Evolutionary conservation across 2,113 vertebrate genomes (phyloP).

Genomic region (Gymnorhina tibicen): DNA sequence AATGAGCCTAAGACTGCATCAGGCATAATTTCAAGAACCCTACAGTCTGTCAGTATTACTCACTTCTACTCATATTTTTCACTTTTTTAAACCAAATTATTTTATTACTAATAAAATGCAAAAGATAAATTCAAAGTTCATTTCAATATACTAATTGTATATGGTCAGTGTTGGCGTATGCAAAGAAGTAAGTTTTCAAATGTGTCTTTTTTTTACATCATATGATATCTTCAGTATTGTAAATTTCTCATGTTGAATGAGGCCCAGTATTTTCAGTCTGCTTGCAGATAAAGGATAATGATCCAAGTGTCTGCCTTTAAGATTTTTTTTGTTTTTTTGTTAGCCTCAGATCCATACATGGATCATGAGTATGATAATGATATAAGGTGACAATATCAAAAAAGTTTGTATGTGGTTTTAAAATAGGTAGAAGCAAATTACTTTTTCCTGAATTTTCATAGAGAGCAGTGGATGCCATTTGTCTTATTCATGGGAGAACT

Average conservation of each 20-base stretch:
- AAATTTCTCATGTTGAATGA: not conserved
- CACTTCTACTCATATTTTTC: not conserved
- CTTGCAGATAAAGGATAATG: not conserved
- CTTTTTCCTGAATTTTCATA: not conserved
- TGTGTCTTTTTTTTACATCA: not conserved
- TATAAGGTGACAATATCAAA: not conserved
- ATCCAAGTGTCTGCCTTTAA: not conserved
- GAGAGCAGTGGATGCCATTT: accelerated
- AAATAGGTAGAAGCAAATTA: not conserved
- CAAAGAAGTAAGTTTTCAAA: not conserved
- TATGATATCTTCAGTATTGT: not conserved
- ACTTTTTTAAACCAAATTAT: not conserved
- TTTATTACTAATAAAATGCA: not conserved
- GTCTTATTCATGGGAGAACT: not conserved
- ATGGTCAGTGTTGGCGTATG: accelerated
- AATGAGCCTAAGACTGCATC: not conserved
- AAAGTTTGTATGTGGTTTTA: not conserved
- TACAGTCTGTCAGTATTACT: not conserved
- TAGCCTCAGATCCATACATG: not conserved
- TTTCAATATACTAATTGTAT: not conserved
- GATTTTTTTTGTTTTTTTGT: not conserved
- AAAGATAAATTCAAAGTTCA: not conserved
- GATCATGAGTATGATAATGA: not conserved
- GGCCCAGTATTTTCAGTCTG: not conserved
- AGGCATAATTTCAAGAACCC: not conserved